Conservation (phyloP, 1,140 invertebrate species). For the Drosophila ambigua region DNA sequence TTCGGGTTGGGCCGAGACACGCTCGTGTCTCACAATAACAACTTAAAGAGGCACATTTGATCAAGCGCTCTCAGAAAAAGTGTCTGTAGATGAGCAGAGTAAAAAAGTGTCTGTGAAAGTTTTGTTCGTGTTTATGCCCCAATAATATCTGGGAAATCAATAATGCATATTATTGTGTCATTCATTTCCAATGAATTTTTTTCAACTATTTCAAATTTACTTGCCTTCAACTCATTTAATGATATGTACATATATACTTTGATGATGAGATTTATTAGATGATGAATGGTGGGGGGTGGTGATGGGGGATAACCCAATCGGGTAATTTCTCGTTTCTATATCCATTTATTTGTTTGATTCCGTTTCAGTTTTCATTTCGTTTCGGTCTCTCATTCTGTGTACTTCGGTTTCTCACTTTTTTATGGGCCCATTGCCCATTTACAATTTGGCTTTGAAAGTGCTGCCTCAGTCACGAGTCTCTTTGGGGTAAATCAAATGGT, state of each 20-base stretch:
- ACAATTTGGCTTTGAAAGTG: constrained; percentile 57
- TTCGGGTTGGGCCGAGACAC: neutral
- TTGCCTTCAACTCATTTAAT: constrained; percentile 22
- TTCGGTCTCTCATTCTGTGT: constrained; percentile 18
- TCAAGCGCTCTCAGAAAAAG: too few species aligned
- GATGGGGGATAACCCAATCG: neutral
- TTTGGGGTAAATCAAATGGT: constrained; percentile 77
- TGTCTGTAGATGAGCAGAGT: too few species aligned
- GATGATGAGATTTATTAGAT: constrained; percentile 46
- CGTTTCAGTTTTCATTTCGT: constrained; percentile 33
- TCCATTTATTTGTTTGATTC: constrained; percentile 36
- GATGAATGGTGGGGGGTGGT: too few species aligned
- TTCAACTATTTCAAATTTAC: constrained; percentile 10
- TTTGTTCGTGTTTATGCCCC: too few species aligned
- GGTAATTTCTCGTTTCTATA: constrained; percentile 1
- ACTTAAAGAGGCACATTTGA: too few species aligned
- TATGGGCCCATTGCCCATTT: constrained; percentile 64
- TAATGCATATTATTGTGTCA: too few species aligned
- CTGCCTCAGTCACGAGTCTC: constrained; percentile 16
- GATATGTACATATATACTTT: constrained; percentile 53
- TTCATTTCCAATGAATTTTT: too few species aligned
- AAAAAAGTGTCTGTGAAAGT: too few species aligned
- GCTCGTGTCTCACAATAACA: too few species aligned
- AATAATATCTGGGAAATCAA: too few species aligned
- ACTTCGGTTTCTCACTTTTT: constrained; percentile 33